A percentile compares a stretch with the other conserved stretches of the same genome.
Evolutionary conservation across 2,113 vertebrate genomes (phyloP).

Genomic region (Spermophilus dauricus): DNA sequence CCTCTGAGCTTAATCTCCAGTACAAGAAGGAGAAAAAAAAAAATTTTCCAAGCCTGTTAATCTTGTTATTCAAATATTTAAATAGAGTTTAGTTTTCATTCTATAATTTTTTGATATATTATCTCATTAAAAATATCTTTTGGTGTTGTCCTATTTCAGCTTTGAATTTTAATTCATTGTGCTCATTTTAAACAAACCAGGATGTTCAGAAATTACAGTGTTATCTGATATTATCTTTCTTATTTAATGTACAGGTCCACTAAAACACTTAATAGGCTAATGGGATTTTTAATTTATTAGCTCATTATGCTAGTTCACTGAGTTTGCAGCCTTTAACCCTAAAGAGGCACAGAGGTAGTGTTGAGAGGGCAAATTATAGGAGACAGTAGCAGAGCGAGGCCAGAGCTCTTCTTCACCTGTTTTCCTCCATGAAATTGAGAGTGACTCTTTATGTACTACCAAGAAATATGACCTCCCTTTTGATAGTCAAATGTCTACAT

Average conservation of each 20-base stretch:
- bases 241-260: conserved; percentile 25
- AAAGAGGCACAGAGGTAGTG: not conserved
- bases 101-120: conserved; percentile 48
- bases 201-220: not conserved
- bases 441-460: not conserved
- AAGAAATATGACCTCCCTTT: not conserved
- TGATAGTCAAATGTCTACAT: not conserved
- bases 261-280: not conserved
- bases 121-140: conserved; percentile 49
- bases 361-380: not conserved
- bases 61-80: conserved; percentile 33
- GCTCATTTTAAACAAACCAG: conserved; percentile 30
- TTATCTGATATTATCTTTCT: conserved; percentile 38
- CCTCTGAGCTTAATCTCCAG: no score
- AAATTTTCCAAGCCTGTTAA: not conserved
- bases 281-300: not conserved
- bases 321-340: not conserved
- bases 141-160: conserved; percentile 23
- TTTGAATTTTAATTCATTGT: conserved; percentile 56
- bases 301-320: not conserved
- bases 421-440: not conserved
- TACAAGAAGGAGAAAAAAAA: no score
- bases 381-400: not conserved
- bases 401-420: not conserved
- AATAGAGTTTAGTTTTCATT: conserved; percentile 49